Evolutionary conservation across 2,797 vertebrate genomes (phyloP), one percentile per base, ranked within the genome.

Genomic region (Chelon auratus): DNA sequence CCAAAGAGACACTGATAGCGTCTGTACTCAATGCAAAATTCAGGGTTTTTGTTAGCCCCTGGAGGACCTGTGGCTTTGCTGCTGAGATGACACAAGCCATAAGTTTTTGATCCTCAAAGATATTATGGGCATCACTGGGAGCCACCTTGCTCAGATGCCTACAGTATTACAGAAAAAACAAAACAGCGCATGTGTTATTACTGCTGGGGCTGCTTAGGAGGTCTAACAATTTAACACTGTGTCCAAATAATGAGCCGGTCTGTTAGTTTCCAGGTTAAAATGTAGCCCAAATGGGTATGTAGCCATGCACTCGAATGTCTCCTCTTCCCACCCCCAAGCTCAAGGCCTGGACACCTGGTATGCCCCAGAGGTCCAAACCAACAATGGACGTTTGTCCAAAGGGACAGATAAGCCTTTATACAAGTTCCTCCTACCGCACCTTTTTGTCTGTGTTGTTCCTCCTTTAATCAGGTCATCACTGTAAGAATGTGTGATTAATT

Each of bases 331-430:
- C 72, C 83, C 85, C 80, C 64, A 73, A 36, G 80, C 80, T 86
- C 72, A 78, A 80, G 84, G 83, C 85, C 78, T 84, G 90, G 87
- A 92, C 90, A 93, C 88, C 91, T 93, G 90, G 87, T 90, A 86
- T 87, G 83, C 87, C 90, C 83, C 71, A 51, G 71, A 91, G 90
- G 80, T 90, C 83, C 81, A 62, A 58, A 78, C 62, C 82, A 93
- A 95, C 91, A 94, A 93, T 93, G 90, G 77, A 77, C 77, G 86
- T 78, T 91, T 93, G 89, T 93, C 77, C 72, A 78, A 68, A 85
- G 79, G 81, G 85, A 93, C 89, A 91, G 77, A 87, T 86, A 75
- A 70, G 72, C 81, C 87, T 91, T 90, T 91, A 88, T 93, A 80
- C 82, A 10, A 40, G 36, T 72, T 81, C 60, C 30, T 70, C 65